phyloP scores from a whole-genome alignment of 2,888 invertebrate genomes.

The Ornithoptera alexandrae region DNA sequence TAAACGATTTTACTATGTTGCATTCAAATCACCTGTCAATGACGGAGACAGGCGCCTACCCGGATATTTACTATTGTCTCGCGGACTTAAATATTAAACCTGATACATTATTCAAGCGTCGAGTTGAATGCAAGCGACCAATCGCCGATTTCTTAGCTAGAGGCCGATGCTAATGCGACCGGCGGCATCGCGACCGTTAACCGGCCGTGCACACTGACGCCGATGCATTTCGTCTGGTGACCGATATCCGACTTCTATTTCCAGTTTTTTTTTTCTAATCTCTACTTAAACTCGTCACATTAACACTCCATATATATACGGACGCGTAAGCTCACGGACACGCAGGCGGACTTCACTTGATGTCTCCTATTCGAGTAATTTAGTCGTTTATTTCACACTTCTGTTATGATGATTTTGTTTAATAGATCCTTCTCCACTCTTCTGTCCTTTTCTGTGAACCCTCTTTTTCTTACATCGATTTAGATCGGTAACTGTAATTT shows the following conservation, averaged over 20 bases:
- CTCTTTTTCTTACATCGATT: too few relatives aligned
- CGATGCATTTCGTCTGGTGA: constrained; percentile 8
- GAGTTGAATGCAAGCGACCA: constrained; percentile 9
- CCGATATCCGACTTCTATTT: constrained; percentile 20
- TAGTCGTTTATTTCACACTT: constrained; percentile 18
- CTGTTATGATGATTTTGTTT: constrained; percentile 10
- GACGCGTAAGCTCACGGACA: too few relatives aligned
- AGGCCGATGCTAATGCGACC: constrained; percentile 8
- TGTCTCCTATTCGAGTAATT: constrained; percentile 13
- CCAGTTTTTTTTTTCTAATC: constrained; percentile 8
- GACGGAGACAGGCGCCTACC: constrained; percentile 18
- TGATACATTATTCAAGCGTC: constrained; percentile 25
- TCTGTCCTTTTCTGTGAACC: too few relatives aligned
- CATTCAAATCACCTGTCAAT: constrained; percentile 21
- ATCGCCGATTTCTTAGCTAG: constrained; percentile 18
- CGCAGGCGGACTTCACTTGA: constrained; percentile 6
- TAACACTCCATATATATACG: constrained; percentile 2
- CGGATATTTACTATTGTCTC: constrained; percentile 24
- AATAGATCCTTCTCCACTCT: constrained; percentile 9
- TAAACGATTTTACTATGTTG: constrained; percentile 18
- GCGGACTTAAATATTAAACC: constrained; percentile 17
- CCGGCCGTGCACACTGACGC: background rate
- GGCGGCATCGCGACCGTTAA: constrained; percentile 4
- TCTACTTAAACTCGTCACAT: background rate
- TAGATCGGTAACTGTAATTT: too few relatives aligned